phyloP scores from a whole-genome alignment of 2,797 vertebrate genomes.

The Lagocephalus sceleratus region DNA sequence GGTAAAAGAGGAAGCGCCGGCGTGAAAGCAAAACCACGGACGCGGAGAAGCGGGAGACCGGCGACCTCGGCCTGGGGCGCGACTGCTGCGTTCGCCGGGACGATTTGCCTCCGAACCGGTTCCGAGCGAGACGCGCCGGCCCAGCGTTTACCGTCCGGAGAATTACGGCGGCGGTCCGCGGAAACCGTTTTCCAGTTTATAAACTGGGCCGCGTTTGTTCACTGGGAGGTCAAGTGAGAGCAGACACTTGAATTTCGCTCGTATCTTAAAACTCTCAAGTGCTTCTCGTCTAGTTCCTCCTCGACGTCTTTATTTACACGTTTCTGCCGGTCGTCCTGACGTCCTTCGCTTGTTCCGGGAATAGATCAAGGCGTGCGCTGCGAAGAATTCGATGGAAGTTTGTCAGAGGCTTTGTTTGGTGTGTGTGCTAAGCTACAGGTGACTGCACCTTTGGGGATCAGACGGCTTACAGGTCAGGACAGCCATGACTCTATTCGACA shows the following conservation, averaged over 20 bases:
- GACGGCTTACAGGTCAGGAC: constrained; percentile 12
- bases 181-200: too few species aligned
- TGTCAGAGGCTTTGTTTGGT: background rate
- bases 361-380: too few species aligned
- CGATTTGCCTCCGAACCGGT: constrained; percentile 22
- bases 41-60: constrained; percentile 5
- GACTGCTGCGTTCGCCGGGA: constrained; percentile 19
- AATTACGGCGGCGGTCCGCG: too few species aligned
- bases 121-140: constrained; percentile 11
- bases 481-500: constrained; percentile 3
- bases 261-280: too few species aligned
- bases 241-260: too few species aligned
- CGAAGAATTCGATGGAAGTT: background rate
- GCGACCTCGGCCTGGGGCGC: constrained; percentile 4
- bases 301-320: too few species aligned
- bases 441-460: constrained; percentile 13
- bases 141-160: background rate
- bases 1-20: constrained; percentile 4
- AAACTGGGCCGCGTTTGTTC: too few species aligned
- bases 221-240: too few species aligned
- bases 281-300: too few species aligned
- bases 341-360: too few species aligned
- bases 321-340: too few species aligned
- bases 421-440: constrained; percentile 6
- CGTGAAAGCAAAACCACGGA: constrained; percentile 8